phyloP scores from a whole-genome alignment of 2,113 vertebrate genomes.

The Anoura caudifer region DNA sequence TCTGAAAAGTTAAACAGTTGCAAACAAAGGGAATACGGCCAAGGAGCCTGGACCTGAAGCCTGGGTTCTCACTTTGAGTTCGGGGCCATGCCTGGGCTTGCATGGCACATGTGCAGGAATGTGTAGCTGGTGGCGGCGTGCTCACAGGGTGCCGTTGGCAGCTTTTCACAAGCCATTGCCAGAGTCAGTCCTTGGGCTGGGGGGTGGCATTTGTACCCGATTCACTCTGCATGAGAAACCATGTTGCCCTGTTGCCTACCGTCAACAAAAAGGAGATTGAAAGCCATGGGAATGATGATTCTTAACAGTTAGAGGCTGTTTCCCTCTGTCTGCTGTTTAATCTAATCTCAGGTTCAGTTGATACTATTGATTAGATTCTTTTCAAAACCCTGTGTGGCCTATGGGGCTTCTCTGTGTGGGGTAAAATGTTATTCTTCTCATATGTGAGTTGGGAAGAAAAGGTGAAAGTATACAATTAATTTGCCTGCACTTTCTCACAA shows the following conservation, averaged over 20 bases:
- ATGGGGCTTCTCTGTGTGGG: slow-evolving; percentile 62
- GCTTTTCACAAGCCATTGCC: background rate
- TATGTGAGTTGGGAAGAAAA: slow-evolving; percentile 75
- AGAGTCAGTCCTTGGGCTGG: background rate
- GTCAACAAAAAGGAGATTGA: slow-evolving; percentile 50
- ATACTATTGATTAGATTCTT: slow-evolving; percentile 82
- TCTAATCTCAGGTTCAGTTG: slow-evolving; percentile 81
- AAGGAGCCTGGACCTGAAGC: background rate
- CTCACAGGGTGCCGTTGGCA: background rate
- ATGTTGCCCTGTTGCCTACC: slow-evolving; percentile 57
- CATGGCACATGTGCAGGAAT: background rate
- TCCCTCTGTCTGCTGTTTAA: slow-evolving; percentile 77
- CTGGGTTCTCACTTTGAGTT: background rate
- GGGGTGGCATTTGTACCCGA: background rate
- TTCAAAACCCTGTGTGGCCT: slow-evolving; percentile 64
- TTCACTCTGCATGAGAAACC: background rate
- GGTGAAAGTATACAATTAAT: slow-evolving; percentile 85
- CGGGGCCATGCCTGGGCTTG: background rate
- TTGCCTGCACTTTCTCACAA: slow-evolving; percentile 80
- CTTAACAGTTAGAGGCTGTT: slow-evolving; percentile 63
- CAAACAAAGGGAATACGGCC: too few relatives aligned
- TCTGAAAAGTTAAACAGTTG: background rate
- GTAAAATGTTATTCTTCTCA: slow-evolving; percentile 79
- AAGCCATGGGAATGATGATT: slow-evolving; percentile 55
- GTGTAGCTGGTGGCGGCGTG: background rate